Percentiles rank a stretch among this genome's conserved stretches.
These are phyloP conservation scores for Spilosoma lubricipeda DNA, from an alignment of 2,888 invertebrate genomes.

Conservation along the genomic window DNA sequence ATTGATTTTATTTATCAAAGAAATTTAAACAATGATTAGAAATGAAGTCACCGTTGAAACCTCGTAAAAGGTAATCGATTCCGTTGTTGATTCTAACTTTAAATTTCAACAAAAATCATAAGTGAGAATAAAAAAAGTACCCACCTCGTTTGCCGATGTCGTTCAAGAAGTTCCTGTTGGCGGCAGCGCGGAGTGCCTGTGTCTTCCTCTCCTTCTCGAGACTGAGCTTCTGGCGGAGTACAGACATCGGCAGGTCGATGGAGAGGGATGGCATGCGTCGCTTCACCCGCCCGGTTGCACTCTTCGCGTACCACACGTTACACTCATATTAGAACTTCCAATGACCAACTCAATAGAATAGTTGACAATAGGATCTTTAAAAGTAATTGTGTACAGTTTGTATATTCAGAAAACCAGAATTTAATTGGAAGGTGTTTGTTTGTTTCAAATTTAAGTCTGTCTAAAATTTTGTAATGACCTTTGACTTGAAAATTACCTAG, in stretches of 20 bases:
- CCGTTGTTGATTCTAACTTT: too few relatives aligned
- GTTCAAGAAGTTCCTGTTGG: constrained; percentile 90
- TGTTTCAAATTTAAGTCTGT: background rate
- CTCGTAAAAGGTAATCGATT: background rate
- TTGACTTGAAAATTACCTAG: too few relatives aligned
- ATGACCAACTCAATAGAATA: background rate
- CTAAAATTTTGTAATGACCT: too few relatives aligned
- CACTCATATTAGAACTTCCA: constrained; percentile 47
- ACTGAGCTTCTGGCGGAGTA: constrained; percentile 92
- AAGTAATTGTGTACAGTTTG: background rate
- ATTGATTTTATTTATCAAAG: background rate
- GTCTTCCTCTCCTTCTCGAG: constrained; percentile 92
- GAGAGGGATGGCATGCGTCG: constrained; percentile 90
- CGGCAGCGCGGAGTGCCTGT: constrained; percentile 84
- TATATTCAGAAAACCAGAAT: too few relatives aligned
- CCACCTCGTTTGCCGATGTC: constrained; percentile 91
- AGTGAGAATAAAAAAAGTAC: constrained; percentile 23
- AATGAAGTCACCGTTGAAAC: background rate
- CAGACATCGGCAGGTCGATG: constrained; percentile 94
- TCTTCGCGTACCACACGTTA: constrained; percentile 63
- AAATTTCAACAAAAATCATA: background rate
- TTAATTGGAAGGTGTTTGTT: background rate
- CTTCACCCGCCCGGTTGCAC: constrained; percentile 79
- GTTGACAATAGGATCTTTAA: background rate
- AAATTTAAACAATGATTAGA: background rate